A percentile compares a stretch with the other conserved stretches of the same genome.
These are phyloP conservation scores for Agrilus planipennis DNA, from an alignment of 1,140 invertebrate genomes.

Conservation along the genomic window DNA sequence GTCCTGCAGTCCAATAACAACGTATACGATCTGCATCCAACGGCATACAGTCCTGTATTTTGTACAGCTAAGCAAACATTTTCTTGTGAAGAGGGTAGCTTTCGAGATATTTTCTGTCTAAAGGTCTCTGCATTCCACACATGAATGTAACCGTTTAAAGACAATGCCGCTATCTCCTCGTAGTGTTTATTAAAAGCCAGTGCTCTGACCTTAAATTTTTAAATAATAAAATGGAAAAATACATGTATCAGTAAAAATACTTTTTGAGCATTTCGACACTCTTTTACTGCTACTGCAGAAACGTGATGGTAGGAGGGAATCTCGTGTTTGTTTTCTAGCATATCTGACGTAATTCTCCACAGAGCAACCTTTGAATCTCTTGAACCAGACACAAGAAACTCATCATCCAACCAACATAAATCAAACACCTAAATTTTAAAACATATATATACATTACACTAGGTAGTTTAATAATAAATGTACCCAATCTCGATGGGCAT, in stretches of 20 bases:
- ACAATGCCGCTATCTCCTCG: constrained; percentile 83
- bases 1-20: constrained; percentile 79
- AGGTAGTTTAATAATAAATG: constrained; percentile 12
- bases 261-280: constrained; percentile 51
- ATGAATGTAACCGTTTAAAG: constrained; percentile 86
- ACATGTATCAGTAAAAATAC: constrained; percentile 20
- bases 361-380: constrained; percentile 76
- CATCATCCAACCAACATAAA: constrained; percentile 91
- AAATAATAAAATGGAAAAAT: constrained; percentile 7
- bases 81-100: constrained; percentile 79
- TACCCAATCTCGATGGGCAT: constrained; percentile 86
- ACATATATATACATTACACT: not conserved
- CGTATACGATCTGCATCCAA: constrained; percentile 88
- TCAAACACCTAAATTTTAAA: constrained; percentile 54
- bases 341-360: constrained; percentile 54
- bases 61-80: constrained; percentile 86
- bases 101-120: constrained; percentile 73
- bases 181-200: constrained; percentile 76
- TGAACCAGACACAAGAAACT: constrained; percentile 87
- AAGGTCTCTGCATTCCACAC: constrained; percentile 82
- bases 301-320: constrained; percentile 46
- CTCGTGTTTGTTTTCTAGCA: constrained; percentile 33
- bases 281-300: constrained; percentile 59
- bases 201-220: constrained; percentile 65
- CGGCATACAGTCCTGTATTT: constrained; percentile 74